Base-by-base conservation (phyloP, 2,113 vertebrate genomes). In the Melanotaenia duboulayi region DNA sequence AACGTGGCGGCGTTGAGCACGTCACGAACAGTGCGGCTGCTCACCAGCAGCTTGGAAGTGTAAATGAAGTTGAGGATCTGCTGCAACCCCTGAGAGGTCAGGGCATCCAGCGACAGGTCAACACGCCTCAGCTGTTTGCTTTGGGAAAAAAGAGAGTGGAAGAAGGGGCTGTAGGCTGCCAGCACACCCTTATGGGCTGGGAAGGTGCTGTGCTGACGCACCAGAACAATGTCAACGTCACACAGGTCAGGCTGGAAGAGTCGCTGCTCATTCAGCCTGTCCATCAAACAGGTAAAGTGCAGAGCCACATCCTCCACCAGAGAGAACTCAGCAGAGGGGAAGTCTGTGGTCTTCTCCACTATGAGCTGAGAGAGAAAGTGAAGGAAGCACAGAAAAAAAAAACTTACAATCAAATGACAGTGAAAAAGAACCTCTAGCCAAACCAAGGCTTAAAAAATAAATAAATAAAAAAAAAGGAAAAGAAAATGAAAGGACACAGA, bases 11-110 rank as follows among this genome's bases (percentile, higher is more conserved):
- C 96, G 1, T 95, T 97, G 68, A 98, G 91, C 80, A 98, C 96
- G 44, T 97, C 96, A 63, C 95, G 94, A 51, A 97, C 95, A 25
- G 95, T 97, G 91, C 94, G 93, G 2, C 95, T 92, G 84, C 96
- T 97, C 81, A 98, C 97, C 50, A 97, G 93, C 81, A 99, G 95
- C 88, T 96, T 96, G 82, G 96, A 97, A 7, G 96, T 98, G 91
- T 97, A 97, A 89, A 98, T 97, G 93, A 98, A 98, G 89, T 97
- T 97, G 76, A 97, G 96, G 91, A 97, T 97, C 90, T 98, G 96
- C 92, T 97, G 96, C 62, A 98, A 93, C 80, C 97, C 97, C 25
- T 95, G 94, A 0, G 95, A 96, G 7, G 96, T 97, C 84, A 99
- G 91, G 0, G 95, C 95, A 74, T 97, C 96, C 90, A 97, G 87